These are phyloP conservation scores for Cyanoderma ruficeps DNA, from an alignment of 2,113 vertebrate genomes.

Conservation along the genomic window DNA sequence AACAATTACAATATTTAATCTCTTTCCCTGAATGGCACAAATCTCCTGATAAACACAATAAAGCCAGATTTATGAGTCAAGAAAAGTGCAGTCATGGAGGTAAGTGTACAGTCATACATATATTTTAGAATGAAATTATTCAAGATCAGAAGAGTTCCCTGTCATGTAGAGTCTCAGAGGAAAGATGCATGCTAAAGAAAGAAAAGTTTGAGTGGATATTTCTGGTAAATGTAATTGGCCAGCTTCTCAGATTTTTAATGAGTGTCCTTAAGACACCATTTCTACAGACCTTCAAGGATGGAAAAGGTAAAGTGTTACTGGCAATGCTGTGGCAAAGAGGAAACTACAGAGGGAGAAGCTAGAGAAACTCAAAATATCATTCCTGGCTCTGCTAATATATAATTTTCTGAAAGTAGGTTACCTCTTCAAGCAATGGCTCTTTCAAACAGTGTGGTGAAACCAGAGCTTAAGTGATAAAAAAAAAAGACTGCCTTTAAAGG, in stretches of 20 bases:
- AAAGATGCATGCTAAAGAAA: neutral
- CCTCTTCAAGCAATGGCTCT: neutral
- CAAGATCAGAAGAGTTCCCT: neutral
- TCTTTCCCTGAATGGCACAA: neutral
- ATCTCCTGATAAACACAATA: neutral
- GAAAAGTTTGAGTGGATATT: neutral
- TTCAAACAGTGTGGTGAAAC: neutral
- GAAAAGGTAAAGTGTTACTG: neutral
- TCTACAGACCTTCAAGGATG: neutral
- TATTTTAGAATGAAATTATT: neutral
- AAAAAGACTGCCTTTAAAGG: neutral
- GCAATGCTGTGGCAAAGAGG: neutral
- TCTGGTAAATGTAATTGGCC: neutral
- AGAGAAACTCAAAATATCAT: neutral
- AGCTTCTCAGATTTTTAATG: neutral
- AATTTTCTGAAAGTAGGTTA: neutral
- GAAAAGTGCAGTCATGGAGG: neutral
- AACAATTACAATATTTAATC: constrained; percentile 18
- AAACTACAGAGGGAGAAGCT: neutral
- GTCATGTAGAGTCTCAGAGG: neutral
- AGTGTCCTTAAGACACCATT: neutral
- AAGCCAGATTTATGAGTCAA: neutral
- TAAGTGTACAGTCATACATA: neutral
- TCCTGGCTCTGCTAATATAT: neutral
- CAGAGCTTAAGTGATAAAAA: neutral